Percentiles rank a stretch among this genome's conserved stretches.
phyloP scores from a whole-genome alignment of 2,113 vertebrate species.

The Trichechus manatus region DNA sequence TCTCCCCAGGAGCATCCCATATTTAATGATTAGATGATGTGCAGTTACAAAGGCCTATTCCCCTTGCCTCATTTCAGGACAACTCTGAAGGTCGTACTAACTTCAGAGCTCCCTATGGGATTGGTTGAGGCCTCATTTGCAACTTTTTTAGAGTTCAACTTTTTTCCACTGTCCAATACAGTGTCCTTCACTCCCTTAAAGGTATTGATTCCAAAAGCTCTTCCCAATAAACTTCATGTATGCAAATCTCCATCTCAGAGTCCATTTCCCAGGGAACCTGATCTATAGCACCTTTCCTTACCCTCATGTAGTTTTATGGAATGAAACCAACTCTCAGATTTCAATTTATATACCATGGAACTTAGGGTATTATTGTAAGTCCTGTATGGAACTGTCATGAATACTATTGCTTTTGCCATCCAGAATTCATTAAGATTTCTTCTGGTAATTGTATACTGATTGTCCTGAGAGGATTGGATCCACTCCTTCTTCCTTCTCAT shows the following conservation, averaged over 20 bases:
- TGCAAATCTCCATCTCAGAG: background rate
- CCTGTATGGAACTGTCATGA: background rate
- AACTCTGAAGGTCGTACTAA: background rate
- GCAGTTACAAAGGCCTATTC: background rate
- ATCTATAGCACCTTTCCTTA: background rate
- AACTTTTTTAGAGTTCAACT: background rate
- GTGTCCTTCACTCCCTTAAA: background rate
- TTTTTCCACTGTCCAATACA: background rate
- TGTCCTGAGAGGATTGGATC: background rate
- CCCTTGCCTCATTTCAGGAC: background rate
- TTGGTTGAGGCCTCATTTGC: background rate
- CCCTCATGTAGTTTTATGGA: background rate
- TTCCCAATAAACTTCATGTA: background rate
- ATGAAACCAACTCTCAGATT: background rate
- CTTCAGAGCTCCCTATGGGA: background rate
- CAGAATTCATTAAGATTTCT: background rate
- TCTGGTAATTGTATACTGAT: background rate
- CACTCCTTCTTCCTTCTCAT: background rate
- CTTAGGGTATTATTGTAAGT: background rate
- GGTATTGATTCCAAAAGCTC: background rate
- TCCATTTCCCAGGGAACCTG: background rate
- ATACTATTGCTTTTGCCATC: background rate
- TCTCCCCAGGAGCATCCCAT: background rate
- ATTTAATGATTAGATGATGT: background rate
- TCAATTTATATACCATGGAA: background rate